Evolutionary conservation across 2,888 invertebrate species (phyloP).

Genomic region (Eutolmus rufibarbis): DNA sequence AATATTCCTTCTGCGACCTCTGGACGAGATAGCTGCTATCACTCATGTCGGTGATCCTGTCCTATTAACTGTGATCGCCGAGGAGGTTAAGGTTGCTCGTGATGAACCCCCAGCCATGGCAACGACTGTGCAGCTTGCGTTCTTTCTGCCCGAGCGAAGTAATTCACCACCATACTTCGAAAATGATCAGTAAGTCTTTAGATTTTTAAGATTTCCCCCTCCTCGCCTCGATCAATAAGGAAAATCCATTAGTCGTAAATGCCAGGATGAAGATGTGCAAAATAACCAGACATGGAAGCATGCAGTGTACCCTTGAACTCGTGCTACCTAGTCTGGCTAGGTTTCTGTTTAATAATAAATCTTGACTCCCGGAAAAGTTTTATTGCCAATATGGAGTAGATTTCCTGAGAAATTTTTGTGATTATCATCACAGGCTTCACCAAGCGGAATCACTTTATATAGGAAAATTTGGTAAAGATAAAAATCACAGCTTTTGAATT

Average conservation of each 20-base stretch:
- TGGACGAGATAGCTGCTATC: constrained; percentile 81
- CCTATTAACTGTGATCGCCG: constrained; percentile 82
- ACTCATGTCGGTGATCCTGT: constrained; percentile 85
- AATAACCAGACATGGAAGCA: background rate
- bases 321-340: background rate
- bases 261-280: background rate
- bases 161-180: constrained; percentile 82
- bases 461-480: no score
- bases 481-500: no score
- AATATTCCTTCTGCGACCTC: constrained; percentile 73
- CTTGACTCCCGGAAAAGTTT: background rate
- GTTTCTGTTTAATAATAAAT: background rate
- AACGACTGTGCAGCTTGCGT: constrained; percentile 81
- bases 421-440: no score
- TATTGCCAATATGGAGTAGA: background rate
- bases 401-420: background rate
- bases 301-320: background rate
- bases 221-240: background rate
- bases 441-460: no score
- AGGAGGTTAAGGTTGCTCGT: constrained; percentile 78
- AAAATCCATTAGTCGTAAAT: background rate
- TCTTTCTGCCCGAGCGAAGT: constrained; percentile 79
- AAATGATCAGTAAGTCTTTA: constrained; percentile 73
- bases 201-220: background rate
- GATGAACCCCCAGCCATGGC: constrained; percentile 82